Evolutionary conservation across 2,888 invertebrate genomes (phyloP), one percentile per base, ranked within the genome.

Genomic region (Protonemura montana): DNA sequence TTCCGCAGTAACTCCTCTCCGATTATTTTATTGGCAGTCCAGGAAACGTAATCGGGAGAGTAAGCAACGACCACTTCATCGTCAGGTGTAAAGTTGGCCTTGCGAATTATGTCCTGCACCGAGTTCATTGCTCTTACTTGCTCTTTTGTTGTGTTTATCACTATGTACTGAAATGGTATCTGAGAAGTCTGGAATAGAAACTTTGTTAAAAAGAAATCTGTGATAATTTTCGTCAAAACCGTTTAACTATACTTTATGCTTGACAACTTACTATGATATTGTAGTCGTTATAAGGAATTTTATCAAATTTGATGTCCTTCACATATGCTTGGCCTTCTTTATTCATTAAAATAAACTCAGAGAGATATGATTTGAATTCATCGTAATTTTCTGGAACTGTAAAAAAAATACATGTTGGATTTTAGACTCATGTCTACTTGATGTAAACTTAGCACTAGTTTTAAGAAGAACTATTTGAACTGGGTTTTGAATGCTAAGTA

Each of bases 1-100:
- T 92, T 93, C 29, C 92, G 89, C 26, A 90, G 89, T 78, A 91
- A 87, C 88, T 91, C 91, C 86, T 90, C 90, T 13, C 90, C 90
- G 77, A 91, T 90, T 13, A 91, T 89, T 91, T 90, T 90, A 86
- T 91, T 91, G 10, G 91, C 90, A 1, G 90, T 89, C 91, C 91
- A 91, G 26, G 90, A 89, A 59, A 91, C 89, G 80, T 91, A 91
- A 85, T 91, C 90, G 21, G 88, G 89, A 0, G 91, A 91, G 86
- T 89, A 91, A 27, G 91, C 88, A 7, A 90, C 90, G 16, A 90
- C 88, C 10, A 90, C 89, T 59, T 90, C 89, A 29, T 88, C 88
- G 0, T 89, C 89, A 0, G 87, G 89, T 35, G 90, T 89, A 85
- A 91, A 90, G 87, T 90, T 90, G 0, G 89, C 88, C 3, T 88